These are phyloP conservation scores for Hipparchia semele DNA, from an alignment of 2,888 invertebrate species.

Conservation along the genomic window DNA sequence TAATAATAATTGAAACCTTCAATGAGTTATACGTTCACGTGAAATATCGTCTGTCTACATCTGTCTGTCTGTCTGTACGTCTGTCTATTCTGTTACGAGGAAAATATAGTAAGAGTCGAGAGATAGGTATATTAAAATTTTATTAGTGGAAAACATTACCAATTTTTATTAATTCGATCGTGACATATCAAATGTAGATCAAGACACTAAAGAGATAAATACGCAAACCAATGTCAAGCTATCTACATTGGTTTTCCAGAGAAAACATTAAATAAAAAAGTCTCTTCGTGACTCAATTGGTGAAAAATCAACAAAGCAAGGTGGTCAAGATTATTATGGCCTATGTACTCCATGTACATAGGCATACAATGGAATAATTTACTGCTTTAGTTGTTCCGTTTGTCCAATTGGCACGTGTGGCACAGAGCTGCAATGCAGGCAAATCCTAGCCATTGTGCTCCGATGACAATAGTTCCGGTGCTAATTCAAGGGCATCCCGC, in stretches of 20 bases:
- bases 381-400: constrained; percentile 48
- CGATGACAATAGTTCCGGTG: constrained; percentile 75
- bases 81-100: not conserved
- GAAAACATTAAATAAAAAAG: not conserved
- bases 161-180: no score
- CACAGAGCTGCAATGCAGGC: constrained; percentile 60
- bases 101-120: not conserved
- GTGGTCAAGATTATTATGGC: not conserved
- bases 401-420: constrained; percentile 60
- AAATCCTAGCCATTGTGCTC: constrained; percentile 72
- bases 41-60: not conserved
- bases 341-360: not conserved
- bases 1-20: constrained; percentile 8
- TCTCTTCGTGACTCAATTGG: not conserved
- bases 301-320: not conserved
- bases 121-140: not conserved
- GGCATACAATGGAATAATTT: constrained; percentile 39
- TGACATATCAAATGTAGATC: no score
- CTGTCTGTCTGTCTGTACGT: not conserved
- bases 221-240: no score
- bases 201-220: no score
- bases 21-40: not conserved
- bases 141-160: no score
- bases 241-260: no score
- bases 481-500: constrained; percentile 74